Base-by-base conservation (phyloP, 2,113 vertebrate species). In the Gnathonemus echidnorhynchus region DNA sequence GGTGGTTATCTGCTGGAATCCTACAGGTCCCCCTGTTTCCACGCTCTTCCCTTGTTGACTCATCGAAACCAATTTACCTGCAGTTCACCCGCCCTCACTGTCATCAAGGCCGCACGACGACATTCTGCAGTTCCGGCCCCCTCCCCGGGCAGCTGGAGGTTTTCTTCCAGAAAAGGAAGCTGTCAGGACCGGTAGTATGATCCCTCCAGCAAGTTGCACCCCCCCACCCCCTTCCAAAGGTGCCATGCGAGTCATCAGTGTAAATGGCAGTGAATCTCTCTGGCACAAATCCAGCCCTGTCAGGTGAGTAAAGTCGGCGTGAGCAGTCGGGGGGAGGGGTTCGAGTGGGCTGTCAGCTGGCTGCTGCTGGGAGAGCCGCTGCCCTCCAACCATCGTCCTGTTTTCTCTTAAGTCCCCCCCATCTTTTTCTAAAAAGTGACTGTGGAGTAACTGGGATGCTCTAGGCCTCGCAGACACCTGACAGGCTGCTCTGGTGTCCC, bases 111-210 rank as follows among this genome's bases (percentile, higher is more conserved):
- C 15, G 27, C 83, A 5, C 3, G 3, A n/a, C 83, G 42, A 9
- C 45, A 13, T 31, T 31, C 62, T 35, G 56, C 56, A 13, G 86
- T 53, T 87, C 45, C n/a, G 42, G 27, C 27, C 49, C 15, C 53
- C 21, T 56, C 21, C 3, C 19, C 1, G 56, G 87, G 83, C 35
- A 66, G 87, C 39, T 58, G 17, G 87, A 66, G 52, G 62, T 88
- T 58, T n/a, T 88, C 87, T 88, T 88, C 53, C 87, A 88, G 53
- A 46, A 88, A 62, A 58, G 35, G 53, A 45, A 58, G 31, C 87
- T 88, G 87, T 66, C 87, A 42, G 39, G 35, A 88, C 31, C 11
- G 3, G 35, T 31, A 39, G 49, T n/a, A 46, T 88, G 10, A 62
- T 50, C 49, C 31, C 35, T 88, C 87, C 56, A 62, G 53, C 27